Evolutionary conservation across 2,888 invertebrate species (phyloP), one percentile per base, ranked within the genome.

Genomic region (Ectemnius lituratus): DNA sequence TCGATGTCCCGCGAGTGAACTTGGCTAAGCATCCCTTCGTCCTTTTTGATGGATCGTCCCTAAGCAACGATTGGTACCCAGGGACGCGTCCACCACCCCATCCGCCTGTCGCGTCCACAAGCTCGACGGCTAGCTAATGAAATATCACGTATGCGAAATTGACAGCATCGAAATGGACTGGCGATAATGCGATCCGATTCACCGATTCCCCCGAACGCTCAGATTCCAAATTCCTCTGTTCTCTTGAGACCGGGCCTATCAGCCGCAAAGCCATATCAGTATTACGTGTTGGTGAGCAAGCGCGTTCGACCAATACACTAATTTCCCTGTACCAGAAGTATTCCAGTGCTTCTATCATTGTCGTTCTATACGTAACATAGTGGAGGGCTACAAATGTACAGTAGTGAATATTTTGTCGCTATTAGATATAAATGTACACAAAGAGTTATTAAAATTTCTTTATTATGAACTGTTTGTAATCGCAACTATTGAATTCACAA

Each of bases 131-230:
- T 8, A 57, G 78, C 75, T 86, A 86, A 88, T 88, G 88, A 88
- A 88, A 88, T 88, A 87, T 88, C 83, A 78, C 84, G 82, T 83
- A 81, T 78, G 84, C 85, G 84, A 85, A 84, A 86, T 85, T 82
- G 85, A 86, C 83, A 82, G 84, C 79, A 67, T 79, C 79, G 82
- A 76, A 84, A 86, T 82, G 80, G 84, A 83, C 81, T 73, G 80
- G 75, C 72, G 76, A 76, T 76, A 74, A 80, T 71, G 59, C 72
- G 69, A 65, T 52, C 52, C 52, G 52, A 52, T n/a, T 37, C 37
- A 11, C 37, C 11, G 37, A 8, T 37, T 8, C 59, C 62, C 67
- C 67, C 59, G 62, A 46, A 23, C 47, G 45, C 13, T 37, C 52
- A 23, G 47, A 45, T 45, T 52, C 62, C 64, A 28, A 69, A 52